These are phyloP conservation scores for Cordilura impudica DNA, from an alignment of 2,888 invertebrate species.

Conservation along the genomic window DNA sequence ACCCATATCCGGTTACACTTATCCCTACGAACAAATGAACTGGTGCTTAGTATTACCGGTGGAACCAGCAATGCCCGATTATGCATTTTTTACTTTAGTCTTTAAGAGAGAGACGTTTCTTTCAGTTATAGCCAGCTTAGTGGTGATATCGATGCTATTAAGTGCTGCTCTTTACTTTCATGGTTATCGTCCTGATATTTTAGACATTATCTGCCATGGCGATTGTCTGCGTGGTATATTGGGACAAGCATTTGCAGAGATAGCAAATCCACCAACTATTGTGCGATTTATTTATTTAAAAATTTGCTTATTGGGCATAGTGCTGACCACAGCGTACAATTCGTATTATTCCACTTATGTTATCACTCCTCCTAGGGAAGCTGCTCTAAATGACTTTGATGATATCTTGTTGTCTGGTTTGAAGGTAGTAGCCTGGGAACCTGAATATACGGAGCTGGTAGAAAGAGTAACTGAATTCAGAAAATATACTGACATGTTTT, in stretches of 20 bases:
- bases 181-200: constrained; percentile 64
- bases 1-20: constrained; percentile 63
- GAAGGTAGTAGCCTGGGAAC: constrained; percentile 66
- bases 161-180: constrained; percentile 63
- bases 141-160: constrained; percentile 67
- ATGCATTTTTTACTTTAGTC: constrained; percentile 68
- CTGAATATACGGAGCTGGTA: constrained; percentile 67
- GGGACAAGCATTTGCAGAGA: constrained; percentile 71
- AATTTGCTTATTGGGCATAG: constrained; percentile 71
- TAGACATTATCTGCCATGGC: constrained; percentile 70
- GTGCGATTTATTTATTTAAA: constrained; percentile 70
- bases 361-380: constrained; percentile 69
- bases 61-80: constrained; percentile 69
- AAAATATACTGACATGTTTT: constrained; percentile 69
- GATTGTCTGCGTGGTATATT: constrained; percentile 71
- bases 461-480: constrained; percentile 45
- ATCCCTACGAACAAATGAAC: constrained; percentile 69
- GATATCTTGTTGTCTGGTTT: constrained; percentile 67
- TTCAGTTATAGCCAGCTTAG: constrained; percentile 63
- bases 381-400: constrained; percentile 66
- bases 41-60: constrained; percentile 72
- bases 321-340: constrained; percentile 72
- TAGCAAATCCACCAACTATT: constrained; percentile 64
- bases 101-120: constrained; percentile 68
- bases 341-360: constrained; percentile 72